Evolutionary conservation across 2,113 vertebrate species (phyloP), one percentile per base, ranked within the genome.

Genomic region (Thymallus thymallus): DNA sequence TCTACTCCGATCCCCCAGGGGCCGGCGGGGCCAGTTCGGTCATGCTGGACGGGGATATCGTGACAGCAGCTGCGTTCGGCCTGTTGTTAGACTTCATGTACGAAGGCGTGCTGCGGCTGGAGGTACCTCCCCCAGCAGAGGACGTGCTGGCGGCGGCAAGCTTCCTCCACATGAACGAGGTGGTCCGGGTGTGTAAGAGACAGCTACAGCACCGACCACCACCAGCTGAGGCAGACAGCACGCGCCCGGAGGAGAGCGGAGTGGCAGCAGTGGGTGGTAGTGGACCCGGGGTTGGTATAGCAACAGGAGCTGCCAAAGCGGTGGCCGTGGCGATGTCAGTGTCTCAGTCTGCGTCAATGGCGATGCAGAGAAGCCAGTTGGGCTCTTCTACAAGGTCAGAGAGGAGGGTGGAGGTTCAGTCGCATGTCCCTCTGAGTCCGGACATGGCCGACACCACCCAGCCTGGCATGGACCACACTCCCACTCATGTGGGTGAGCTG

Each of bases 151-250:
- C 97, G 0, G 96, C 97, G 0, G 97, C 97, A 58, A 98, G 96
- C 68, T 98, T 97, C 87, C 89, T 98, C 79, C 97, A 98, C 86
- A 98, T 98, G 96, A 97, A 98, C 20, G 96, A 97, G 75, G 94
- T 98, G 10, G 96, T 98, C 7, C 95, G 95, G 79, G 95, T 98
- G 32, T 98, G 97, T 78, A 98, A 98, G 89, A 95, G 88, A 64
- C 88, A 94, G 12, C 89, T 98, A 48, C 95, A 96, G 76, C 93
- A 93, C 14, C 92, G 95, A 32, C 94, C 92, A 13, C 90, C 90
- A 1, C 80, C 94, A 76, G 91, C 96, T 0, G 96, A 98, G 74
- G 96, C 97, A 0, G 97, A 98, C 85, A 98, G 97, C 90, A 98
- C 97, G 35, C 94, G 95, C 45, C 91, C 91, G 22, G 96, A 97